phyloP scores from a whole-genome alignment of 2,797 vertebrate genomes.

The Astyanax mexicanus region DNA sequence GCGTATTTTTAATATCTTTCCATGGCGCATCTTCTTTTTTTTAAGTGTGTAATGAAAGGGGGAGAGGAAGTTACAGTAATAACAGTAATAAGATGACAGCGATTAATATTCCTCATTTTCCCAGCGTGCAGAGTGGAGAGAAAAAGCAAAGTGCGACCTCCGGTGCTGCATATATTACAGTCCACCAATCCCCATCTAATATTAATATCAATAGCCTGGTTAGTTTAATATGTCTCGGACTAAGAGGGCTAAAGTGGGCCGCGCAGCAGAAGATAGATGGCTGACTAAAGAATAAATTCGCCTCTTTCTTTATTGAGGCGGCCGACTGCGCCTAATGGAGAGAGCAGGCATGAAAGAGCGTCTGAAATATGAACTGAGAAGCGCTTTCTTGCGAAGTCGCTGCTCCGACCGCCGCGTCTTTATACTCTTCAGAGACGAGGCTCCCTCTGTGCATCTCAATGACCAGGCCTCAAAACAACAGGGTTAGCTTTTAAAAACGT shows the following conservation, averaged over 20 bases:
- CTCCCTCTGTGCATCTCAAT: background rate
- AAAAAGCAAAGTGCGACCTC: slow-evolving; percentile 57
- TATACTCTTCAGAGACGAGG: background rate
- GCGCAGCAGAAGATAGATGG: slow-evolving; percentile 73
- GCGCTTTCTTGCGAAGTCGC: slow-evolving; percentile 49
- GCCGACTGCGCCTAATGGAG: slow-evolving; percentile 69
- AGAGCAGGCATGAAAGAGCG: slow-evolving; percentile 60
- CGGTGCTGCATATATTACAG: slow-evolving; percentile 70
- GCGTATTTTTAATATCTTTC: slow-evolving; percentile 61
- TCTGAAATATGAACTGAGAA: slow-evolving; percentile 67
- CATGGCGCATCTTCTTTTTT: slow-evolving; percentile 43
- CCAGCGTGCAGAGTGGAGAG: slow-evolving; percentile 42
- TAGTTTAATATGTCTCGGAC: slow-evolving; percentile 71
- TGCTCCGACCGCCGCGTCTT: slow-evolving; percentile 1
- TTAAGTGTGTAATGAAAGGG: slow-evolving; percentile 66
- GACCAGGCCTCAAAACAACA: background rate
- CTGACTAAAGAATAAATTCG: slow-evolving; percentile 71
- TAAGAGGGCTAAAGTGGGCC: slow-evolving; percentile 74
- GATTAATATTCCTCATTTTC: slow-evolving; percentile 75
- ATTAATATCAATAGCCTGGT: slow-evolving; percentile 74
- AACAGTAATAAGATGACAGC: slow-evolving; percentile 68
- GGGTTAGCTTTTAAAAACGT: background rate
- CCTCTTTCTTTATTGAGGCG: slow-evolving; percentile 71
- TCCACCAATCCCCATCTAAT: slow-evolving; percentile 76
- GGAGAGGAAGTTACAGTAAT: slow-evolving; percentile 68